These are phyloP conservation scores for Venturia canescens DNA, from an alignment of 1,140 invertebrate species.

Conservation along the genomic window DNA sequence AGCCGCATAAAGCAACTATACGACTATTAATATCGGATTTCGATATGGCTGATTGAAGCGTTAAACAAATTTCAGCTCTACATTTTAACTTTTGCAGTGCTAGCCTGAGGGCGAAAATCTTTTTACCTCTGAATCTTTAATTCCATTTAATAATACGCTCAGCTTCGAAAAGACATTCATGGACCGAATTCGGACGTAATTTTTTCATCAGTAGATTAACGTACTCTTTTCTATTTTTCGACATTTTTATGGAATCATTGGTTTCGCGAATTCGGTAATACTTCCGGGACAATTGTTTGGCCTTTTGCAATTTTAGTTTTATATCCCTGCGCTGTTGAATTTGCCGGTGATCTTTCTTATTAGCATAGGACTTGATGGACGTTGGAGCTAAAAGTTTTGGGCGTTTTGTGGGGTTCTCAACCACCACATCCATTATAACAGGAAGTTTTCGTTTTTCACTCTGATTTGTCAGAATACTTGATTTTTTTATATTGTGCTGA, in stretches of 20 bases:
- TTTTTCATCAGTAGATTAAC: not conserved
- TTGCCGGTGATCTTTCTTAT: not conserved
- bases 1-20: not conserved
- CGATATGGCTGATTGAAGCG: not conserved
- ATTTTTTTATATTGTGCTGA: not conserved
- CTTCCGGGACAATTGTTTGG: not conserved
- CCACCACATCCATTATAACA: not conserved
- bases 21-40: not conserved
- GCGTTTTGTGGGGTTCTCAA: not conserved
- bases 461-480: too few species aligned
- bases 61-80: not conserved
- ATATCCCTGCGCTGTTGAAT: not conserved
- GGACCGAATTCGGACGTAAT: not conserved
- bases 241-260: not conserved
- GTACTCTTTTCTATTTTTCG: not conserved
- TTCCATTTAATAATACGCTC: slow-evolving; percentile 7
- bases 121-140: not conserved
- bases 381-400: not conserved
- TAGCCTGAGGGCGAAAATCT: not conserved
- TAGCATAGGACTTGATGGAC: not conserved
- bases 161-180: not conserved
- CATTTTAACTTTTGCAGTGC: not conserved
- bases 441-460: not conserved
- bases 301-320: not conserved
- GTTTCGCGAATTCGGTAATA: not conserved